Base-by-base conservation (phyloP, 2,113 vertebrate genomes). In the Chiloscyllium plagiosum region DNA sequence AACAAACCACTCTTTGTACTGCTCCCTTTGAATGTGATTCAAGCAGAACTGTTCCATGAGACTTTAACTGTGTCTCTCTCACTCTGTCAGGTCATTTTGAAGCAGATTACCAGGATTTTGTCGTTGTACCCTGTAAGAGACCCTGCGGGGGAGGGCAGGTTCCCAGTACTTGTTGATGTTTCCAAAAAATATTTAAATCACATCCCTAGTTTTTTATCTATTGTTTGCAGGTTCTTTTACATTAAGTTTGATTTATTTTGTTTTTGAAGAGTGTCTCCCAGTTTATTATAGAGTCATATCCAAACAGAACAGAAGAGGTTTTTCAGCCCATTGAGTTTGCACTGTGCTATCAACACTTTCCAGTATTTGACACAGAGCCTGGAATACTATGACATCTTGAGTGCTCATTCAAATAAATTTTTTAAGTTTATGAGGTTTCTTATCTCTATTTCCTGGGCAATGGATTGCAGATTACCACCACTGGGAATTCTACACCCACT, bases 1-100 rank as follows among this genome's bases (percentile, higher is more conserved):
- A 94, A 70, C 92, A 94, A 94, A 47, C 22, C n/a, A n/a, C 65
- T 42, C 92, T 69, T 70, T 94, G 92, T 70, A n/a, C 42, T 47
- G 66, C 37, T 47, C 26, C 22, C 69, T 69, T 68, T 37, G n/a
- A 68, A 94, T 94, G 66, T 69, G 65, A 69, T 37, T 94, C 69
- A 10, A 94, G 66, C 66, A 8, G 65, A 94, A 94, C 66, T 13
- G 22, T 10, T 22, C 20, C 20, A 94, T 42, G 66, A 47, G n/a
- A 69, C 22, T 47, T 47, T 47, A 47, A 47, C 42, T 1, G 42
- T 47, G 42, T 47, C 52, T 66, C 56, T 66, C 89, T 61, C 10
- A 10, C 56, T 61, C 56, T 61, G 0, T 68, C 61, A 24, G 66
- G 37, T 94, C 65, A 29, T 26, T 68, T 69, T 22, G 65, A 90